Evolutionary conservation across 2,113 vertebrate species (phyloP).

Genomic region (Porphyrio hochstetteri): DNA sequence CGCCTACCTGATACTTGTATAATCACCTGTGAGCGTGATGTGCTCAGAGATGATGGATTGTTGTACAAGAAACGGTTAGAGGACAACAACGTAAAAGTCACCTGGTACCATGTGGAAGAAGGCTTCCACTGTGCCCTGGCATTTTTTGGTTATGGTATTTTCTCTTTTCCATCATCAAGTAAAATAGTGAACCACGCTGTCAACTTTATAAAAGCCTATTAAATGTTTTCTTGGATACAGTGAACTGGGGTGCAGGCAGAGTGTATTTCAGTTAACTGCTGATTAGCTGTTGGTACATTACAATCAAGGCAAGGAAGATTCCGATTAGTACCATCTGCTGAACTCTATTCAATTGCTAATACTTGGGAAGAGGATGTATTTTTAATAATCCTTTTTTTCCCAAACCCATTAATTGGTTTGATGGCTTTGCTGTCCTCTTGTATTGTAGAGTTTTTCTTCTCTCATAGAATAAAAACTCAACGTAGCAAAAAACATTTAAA

Average conservation of each 20-base stretch:
- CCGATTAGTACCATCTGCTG: not conserved
- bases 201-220: constrained; percentile 28
- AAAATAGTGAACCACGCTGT: not conserved
- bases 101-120: not conserved
- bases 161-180: constrained; percentile 27
- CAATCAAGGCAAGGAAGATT: not conserved
- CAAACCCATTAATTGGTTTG: not conserved
- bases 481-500: not conserved
- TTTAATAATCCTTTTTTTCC: not conserved
- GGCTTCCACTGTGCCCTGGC: not conserved
- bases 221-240: not conserved
- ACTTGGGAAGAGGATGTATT: not conserved
- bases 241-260: not conserved
- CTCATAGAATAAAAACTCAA: not conserved
- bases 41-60: constrained; percentile 16
- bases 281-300: not conserved
- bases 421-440: not conserved
- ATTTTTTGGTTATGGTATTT: constrained; percentile 34
- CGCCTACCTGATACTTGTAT: not conserved
- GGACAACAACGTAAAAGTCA: not conserved
- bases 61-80: constrained; percentile 30
- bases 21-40: not conserved
- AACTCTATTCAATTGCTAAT: not conserved
- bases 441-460: not conserved
- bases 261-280: not conserved